Evolutionary conservation across 35 echinoderm and acorn worm species (phyloP).

Genomic region (Heliocidaris erythrogramma): DNA sequence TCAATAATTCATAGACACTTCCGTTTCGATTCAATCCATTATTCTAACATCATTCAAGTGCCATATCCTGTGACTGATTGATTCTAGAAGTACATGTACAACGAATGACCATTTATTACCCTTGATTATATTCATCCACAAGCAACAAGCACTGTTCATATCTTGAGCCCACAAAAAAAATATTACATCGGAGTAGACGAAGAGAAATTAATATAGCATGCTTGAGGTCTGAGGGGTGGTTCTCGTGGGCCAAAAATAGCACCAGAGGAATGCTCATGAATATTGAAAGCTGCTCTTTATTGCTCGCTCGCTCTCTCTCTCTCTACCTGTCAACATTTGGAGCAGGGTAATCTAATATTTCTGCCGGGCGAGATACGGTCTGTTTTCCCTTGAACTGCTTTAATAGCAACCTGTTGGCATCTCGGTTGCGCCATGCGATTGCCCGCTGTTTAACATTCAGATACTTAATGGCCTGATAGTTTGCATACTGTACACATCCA

Average conservation of each 20-base stretch:
- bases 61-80: neutral
- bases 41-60: neutral
- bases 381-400: slow-evolving; percentile 3
- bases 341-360: neutral
- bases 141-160: neutral
- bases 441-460: neutral
- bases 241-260: neutral
- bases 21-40: neutral
- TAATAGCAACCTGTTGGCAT: neutral
- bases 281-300: neutral
- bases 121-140: neutral
- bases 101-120: neutral
- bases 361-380: neutral
- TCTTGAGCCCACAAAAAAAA: neutral
- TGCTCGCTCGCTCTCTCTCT: neutral
- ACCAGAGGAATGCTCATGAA: neutral
- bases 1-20: neutral
- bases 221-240: neutral
- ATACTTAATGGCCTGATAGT: neutral
- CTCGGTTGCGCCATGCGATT: neutral
- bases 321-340: neutral
- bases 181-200: neutral
- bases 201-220: neutral
- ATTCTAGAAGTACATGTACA: neutral
- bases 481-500: neutral